Percentiles rank a stretch among this genome's conserved stretches.
phyloP scores from a whole-genome alignment of 2,113 vertebrate genomes.

The Hydropotes inermis region DNA sequence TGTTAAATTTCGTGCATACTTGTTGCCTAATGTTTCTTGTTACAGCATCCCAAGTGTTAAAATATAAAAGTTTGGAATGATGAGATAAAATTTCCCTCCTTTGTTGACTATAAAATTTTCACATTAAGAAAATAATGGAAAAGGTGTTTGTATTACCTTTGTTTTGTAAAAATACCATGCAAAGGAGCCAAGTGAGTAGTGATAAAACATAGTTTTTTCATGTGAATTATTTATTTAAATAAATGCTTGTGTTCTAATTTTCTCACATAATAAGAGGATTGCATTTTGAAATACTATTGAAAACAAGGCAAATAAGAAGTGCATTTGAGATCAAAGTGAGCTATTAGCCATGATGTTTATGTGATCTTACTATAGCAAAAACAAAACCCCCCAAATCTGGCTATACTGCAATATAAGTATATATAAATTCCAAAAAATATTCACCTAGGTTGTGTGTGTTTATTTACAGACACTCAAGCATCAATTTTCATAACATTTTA shows the following conservation, averaged over 20 bases:
- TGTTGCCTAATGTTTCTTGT: background rate
- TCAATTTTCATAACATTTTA: constrained; percentile 1
- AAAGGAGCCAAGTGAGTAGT: background rate
- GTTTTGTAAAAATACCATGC: background rate
- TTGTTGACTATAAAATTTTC: background rate
- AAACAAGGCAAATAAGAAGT: background rate
- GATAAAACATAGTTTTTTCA: background rate
- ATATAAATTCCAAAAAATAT: background rate
- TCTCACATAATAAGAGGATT: constrained; percentile 25
- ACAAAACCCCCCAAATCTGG: background rate
- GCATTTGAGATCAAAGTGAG: background rate
- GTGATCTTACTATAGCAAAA: background rate
- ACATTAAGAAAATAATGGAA: background rate
- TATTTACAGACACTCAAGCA: background rate
- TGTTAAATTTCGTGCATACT: background rate
- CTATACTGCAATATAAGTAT: background rate
- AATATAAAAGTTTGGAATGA: background rate
- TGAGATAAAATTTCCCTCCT: background rate
- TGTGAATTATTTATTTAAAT: background rate
- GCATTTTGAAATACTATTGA: background rate
- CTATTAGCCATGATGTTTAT: background rate
- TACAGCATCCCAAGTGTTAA: background rate
- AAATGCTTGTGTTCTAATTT: constrained; percentile 21
- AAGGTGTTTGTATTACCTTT: background rate
- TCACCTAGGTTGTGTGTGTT: background rate